These are phyloP conservation scores for Electrophaes corylata DNA, from an alignment of 2,888 invertebrate species.

Conservation along the genomic window DNA sequence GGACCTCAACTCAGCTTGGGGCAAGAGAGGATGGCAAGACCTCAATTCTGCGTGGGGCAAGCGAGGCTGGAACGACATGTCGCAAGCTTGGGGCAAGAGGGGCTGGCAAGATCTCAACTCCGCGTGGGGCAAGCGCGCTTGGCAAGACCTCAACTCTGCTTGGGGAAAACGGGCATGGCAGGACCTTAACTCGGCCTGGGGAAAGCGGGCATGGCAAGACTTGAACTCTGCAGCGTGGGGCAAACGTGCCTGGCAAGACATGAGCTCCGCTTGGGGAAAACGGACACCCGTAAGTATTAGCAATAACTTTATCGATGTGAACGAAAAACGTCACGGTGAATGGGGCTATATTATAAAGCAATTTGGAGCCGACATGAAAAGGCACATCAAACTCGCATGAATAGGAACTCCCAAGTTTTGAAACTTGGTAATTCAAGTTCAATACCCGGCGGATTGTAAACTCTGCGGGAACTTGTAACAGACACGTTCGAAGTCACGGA, in stretches of 20 bases:
- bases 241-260: constrained; percentile 85
- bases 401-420: constrained; percentile 5
- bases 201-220: constrained; percentile 86
- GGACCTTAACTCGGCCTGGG: constrained; percentile 80
- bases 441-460: constrained; percentile 22
- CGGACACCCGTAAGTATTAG: constrained; percentile 69
- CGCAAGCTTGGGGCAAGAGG: constrained; percentile 83
- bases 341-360: neutral
- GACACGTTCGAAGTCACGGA: constrained; percentile 33
- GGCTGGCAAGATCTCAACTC: constrained; percentile 84
- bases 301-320: neutral
- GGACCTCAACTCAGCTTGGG: constrained; percentile 80
- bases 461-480: constrained; percentile 24
- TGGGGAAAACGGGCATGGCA: constrained; percentile 87
- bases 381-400: constrained; percentile 22
- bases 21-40: constrained; percentile 86
- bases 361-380: neutral
- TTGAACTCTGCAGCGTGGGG: constrained; percentile 83
- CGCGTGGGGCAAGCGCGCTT: constrained; percentile 84
- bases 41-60: constrained; percentile 85
- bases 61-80: constrained; percentile 83
- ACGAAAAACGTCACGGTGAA: neutral
- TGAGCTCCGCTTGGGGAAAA: constrained; percentile 84
- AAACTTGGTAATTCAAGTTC: constrained; percentile 21
- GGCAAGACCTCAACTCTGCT: constrained; percentile 83